phyloP scores from a whole-genome alignment of 1,140 invertebrate genomes.

The Thaumetopoea pityocampa region DNA sequence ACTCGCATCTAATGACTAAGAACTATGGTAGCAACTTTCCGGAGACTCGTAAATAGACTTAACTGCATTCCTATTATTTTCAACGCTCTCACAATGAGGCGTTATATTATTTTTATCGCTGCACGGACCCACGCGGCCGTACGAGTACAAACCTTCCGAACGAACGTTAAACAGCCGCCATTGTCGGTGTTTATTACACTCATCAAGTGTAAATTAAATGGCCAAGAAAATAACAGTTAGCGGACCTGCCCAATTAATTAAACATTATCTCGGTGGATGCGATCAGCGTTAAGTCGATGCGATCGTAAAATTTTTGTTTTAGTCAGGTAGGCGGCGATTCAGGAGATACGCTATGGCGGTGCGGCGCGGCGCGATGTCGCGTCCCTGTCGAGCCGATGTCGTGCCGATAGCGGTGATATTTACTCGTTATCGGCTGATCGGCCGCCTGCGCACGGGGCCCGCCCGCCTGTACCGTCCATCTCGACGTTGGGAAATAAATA shows the following conservation, averaged over 20 bases:
- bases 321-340: constrained; percentile 31
- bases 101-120: constrained; percentile 11
- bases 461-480: constrained; percentile 15
- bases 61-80: constrained; percentile 2
- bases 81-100: constrained; percentile 3
- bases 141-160: constrained; percentile 21
- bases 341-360: constrained; percentile 22
- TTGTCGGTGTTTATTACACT: constrained; percentile 38
- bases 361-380: constrained; percentile 22
- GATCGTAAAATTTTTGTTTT: constrained; percentile 38
- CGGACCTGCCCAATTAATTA: constrained; percentile 46
- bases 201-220: constrained; percentile 41
- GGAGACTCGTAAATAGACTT: not conserved
- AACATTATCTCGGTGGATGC: constrained; percentile 35
- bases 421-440: constrained; percentile 42
- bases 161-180: constrained; percentile 25
- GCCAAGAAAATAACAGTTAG: constrained; percentile 40
- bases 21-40: no score
- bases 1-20: not conserved
- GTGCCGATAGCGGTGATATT: constrained; percentile 44
- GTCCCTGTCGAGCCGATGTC: constrained; percentile 30
- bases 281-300: constrained; percentile 30
- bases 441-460: constrained; percentile 30
- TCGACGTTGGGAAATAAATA: constrained; percentile 8
- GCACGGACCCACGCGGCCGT: constrained; percentile 8